Base-by-base conservation (phyloP, 1,140 invertebrate species). In the Zeugodacus cucurbitae region DNA sequence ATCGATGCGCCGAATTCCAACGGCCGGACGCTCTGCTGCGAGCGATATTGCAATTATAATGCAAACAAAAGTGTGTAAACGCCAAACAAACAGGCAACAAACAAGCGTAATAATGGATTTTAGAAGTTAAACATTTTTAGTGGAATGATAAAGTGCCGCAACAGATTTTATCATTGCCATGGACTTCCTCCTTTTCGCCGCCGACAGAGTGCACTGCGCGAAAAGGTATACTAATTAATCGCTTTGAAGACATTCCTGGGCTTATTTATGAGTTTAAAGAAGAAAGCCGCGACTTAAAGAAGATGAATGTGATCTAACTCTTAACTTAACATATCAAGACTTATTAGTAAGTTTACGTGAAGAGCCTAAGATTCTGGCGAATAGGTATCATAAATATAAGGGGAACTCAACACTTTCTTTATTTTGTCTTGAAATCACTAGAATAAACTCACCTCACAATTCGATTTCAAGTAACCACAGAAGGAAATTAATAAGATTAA, bases 101-200 rank as follows among this genome's bases (percentile, higher is more conserved):
- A 78, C 74, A 82, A 48, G 44, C 74, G 37, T 82, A 82, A 82
- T 82, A 82, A 82, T 82, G 74, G 74, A 82, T 29, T 82, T 82
- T 82, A 82, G 74, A 82, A 82, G 74, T 82, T 82, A 82, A 82
- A 82, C 37, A 82, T 48, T 82, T 48, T 82, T 82, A 82, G 74
- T 48, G n/a, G n/a, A 48, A 82, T 82, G 74, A 82, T 48, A 82
- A 48, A 82, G 74, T 82, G 74, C 41, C 1, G 41, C 74, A 82
- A 82, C 74, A n/a, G 74, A 48, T 82, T 82, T 82, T 82, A 82
- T 82, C 74, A 82, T 37, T 82, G 74, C 22, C 74, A 48, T 44
- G 41, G 11, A 82, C 74, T 82, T 82, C 74, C 74, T 82, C 48
- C 74, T 54, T 74, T 74, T 82, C 0, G 34, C 74, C 74, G n/a